Percentiles rank a stretch among this genome's conserved stretches.
Evolutionary conservation across 2,797 vertebrate species (phyloP).

Genomic region (Leptodactylus fallax): DNA sequence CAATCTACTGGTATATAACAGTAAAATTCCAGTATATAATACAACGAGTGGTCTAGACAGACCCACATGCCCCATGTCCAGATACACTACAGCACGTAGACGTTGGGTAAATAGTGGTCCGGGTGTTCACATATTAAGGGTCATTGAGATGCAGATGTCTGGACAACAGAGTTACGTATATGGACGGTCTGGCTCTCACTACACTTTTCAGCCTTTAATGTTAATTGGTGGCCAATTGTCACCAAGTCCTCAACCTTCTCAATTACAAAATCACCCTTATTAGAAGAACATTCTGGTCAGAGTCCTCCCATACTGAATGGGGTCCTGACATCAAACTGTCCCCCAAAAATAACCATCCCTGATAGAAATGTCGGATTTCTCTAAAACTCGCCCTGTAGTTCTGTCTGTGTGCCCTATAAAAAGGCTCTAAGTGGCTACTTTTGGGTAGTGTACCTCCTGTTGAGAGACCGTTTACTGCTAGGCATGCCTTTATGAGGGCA

Average conservation of each 20-base stretch:
- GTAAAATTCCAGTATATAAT: too few species aligned
- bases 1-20: too few species aligned
- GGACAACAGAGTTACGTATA: not conserved
- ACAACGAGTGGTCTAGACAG: not conserved
- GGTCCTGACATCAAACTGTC: not conserved
- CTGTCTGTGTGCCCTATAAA: too few species aligned
- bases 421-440: too few species aligned
- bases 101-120: constrained; percentile 23
- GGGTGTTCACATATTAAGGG: constrained; percentile 12
- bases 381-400: too few species aligned
- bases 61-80: not conserved
- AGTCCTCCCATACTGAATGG: not conserved
- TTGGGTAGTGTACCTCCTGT: too few species aligned
- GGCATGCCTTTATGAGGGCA: too few species aligned
- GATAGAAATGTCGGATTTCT: too few species aligned
- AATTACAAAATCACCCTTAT: not conserved
- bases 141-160: constrained; percentile 29
- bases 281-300: not conserved
- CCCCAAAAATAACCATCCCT: too few species aligned
- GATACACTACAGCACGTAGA: not conserved
- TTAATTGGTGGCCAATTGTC: not conserved
- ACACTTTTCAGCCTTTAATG: not conserved
- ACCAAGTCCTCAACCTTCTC: not conserved
- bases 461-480: too few species aligned
- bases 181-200: not conserved